A percentile compares a stretch with the other conserved stretches of the same genome.
These are phyloP conservation scores for Triops longicaudatus DNA, from an alignment of 1,140 invertebrate genomes.

Conservation along the genomic window DNA sequence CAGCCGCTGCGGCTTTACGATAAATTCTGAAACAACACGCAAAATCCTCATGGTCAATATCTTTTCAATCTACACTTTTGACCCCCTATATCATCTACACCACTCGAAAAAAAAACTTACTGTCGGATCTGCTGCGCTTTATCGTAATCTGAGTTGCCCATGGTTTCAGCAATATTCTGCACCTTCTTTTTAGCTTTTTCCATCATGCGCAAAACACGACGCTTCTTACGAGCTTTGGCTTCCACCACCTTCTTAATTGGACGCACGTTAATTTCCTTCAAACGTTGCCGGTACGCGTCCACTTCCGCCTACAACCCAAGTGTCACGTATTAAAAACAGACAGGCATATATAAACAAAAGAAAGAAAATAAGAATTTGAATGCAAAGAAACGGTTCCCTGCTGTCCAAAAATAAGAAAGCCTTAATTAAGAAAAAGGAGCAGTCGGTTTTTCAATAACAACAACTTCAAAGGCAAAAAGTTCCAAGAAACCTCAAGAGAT, in stretches of 20 bases:
- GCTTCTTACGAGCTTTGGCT: conserved; percentile 96
- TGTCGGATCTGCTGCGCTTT: conserved; percentile 85
- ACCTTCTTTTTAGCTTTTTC: conserved; percentile 94
- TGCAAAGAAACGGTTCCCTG: no score
- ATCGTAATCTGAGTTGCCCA: conserved; percentile 79
- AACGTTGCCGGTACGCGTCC: conserved; percentile 44
- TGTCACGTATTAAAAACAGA: background rate
- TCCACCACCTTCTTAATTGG: conserved; percentile 98
- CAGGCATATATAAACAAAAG: no score
- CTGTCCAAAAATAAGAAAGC: background rate
- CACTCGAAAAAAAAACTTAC: conserved; percentile 46
- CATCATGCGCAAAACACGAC: conserved; percentile 68
- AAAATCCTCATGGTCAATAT: conserved; percentile 1
- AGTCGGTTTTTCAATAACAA: conserved; percentile 47
- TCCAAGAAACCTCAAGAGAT: no score
- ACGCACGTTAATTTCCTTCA: conserved; percentile 81
- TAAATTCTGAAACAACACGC: conserved; percentile 60
- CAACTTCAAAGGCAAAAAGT: conserved; percentile 29
- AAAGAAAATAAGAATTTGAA: no score
- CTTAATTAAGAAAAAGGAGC: background rate
- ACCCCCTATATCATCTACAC: background rate
- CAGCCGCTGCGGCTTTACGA: conserved; percentile 73
- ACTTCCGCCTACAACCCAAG: conserved; percentile 41
- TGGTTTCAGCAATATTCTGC: conserved; percentile 80
- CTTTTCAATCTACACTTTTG: background rate